Conservation (phyloP, 2,113 vertebrate genomes). For the Nicator chloris region DNA sequence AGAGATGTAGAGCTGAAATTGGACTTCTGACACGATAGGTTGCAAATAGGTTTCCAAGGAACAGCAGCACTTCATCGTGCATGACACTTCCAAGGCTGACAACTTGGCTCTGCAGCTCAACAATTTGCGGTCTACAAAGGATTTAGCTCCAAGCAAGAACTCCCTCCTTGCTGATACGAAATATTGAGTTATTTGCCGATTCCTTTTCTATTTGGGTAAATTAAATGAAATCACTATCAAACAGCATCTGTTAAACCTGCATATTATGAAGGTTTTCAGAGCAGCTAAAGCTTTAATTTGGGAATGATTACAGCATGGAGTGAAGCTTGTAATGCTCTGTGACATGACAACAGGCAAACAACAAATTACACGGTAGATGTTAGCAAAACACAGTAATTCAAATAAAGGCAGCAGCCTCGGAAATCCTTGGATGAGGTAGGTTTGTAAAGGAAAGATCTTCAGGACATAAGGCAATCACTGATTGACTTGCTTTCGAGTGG, state of each 20-base stretch:
- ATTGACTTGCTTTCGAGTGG: not conserved
- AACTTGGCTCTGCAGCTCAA: not conserved
- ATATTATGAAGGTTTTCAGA: not conserved
- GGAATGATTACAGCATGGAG: not conserved
- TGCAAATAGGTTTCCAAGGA: constrained; percentile 33
- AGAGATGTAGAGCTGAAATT: not conserved
- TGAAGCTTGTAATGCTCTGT: constrained; percentile 9
- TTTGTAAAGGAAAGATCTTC: not conserved
- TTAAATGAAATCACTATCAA: constrained; percentile 31
- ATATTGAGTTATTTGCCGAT: constrained; percentile 7
- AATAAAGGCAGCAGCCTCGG: constrained; percentile 8
- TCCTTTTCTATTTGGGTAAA: constrained; percentile 37
- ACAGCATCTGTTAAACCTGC: constrained; percentile 39
- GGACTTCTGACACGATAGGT: not conserved
- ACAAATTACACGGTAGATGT: constrained; percentile 22
- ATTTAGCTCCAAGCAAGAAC: constrained; percentile 39
- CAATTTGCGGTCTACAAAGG: constrained; percentile 7
- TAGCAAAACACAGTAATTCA: constrained; percentile 20
- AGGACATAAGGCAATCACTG: not conserved
- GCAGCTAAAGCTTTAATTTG: constrained; percentile 35
- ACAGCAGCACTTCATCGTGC: not conserved
- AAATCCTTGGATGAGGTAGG: not conserved
- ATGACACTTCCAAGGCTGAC: constrained; percentile 3
- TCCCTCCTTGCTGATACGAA: not conserved
- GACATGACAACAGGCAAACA: constrained; percentile 42